phyloP scores from a whole-genome alignment of 1,140 invertebrate species.

The Diuraphis noxia region DNA sequence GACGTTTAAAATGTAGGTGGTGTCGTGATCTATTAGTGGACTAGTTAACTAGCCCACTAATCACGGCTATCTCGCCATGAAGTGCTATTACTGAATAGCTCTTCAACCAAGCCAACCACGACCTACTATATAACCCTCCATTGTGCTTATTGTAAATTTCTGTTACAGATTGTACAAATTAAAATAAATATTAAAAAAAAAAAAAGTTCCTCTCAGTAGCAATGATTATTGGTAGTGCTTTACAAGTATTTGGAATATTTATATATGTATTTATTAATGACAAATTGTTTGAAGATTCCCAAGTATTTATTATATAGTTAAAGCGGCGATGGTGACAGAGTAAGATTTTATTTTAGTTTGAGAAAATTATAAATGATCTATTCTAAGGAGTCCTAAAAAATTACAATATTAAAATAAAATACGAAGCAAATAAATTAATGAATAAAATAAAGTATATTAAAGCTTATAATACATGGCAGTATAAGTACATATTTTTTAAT shows the following conservation, averaged over 20 bases:
- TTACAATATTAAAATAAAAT: not conserved
- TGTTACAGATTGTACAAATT: too few relatives aligned
- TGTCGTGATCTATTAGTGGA: too few relatives aligned
- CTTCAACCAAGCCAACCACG: too few relatives aligned
- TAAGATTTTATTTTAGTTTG: not conserved
- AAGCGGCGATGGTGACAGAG: not conserved
- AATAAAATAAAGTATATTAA: not conserved
- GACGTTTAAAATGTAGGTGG: too few relatives aligned
- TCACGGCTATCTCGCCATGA: too few relatives aligned
- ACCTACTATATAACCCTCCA: too few relatives aligned
- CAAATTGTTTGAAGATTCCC: not conserved
- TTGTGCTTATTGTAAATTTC: too few relatives aligned
- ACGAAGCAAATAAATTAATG: not conserved
- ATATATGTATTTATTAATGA: not conserved
- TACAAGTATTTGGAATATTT: not conserved
- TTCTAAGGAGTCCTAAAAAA: not conserved
- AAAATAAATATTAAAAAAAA: too few relatives aligned
- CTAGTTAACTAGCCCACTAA: too few relatives aligned
- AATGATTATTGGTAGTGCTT: not conserved
- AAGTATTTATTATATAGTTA: not conserved
- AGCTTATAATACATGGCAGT: not conserved
- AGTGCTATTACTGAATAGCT: too few relatives aligned
- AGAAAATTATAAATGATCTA: not conserved
- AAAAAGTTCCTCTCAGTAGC: not conserved
- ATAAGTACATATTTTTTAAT: not conserved